Conservation (phyloP, 1,140 invertebrate genomes). For the Pseudomyrmex dendroicus region DNA sequence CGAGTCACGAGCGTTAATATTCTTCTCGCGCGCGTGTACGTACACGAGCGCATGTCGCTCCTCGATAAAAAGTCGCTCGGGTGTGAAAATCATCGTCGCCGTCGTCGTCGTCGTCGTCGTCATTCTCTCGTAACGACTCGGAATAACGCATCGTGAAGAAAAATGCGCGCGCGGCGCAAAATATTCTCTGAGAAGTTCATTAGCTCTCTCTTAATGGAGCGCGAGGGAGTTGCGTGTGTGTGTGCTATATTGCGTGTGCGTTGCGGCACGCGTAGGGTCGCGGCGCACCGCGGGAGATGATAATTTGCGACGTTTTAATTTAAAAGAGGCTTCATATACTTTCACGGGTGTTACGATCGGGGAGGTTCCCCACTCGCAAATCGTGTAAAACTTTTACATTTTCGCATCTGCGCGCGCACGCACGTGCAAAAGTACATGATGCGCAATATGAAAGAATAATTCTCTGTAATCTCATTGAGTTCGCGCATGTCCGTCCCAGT, state of each 20-base stretch:
- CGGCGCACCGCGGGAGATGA: conserved; percentile 51
- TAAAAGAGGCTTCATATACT: conserved; percentile 51
- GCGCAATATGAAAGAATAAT: background rate
- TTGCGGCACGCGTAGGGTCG: conserved; percentile 62
- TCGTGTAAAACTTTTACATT: conserved; percentile 54
- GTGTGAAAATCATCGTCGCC: conserved; percentile 50
- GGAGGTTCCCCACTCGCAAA: conserved; percentile 48
- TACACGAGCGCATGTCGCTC: background rate
- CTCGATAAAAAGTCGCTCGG: conserved; percentile 38
- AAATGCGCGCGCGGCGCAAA: conserved; percentile 34
- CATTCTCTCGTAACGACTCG: conserved; percentile 25
- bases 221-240: conserved; percentile 65
- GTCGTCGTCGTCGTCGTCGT: too few relatives aligned
- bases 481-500: conserved; percentile 24
- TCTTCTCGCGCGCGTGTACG: conserved; percentile 10
- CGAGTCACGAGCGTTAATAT: conserved; percentile 53
- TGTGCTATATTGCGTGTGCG: conserved; percentile 15
- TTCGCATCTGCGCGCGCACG: background rate
- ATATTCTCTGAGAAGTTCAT: conserved; percentile 63
- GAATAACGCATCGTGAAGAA: conserved; percentile 38
- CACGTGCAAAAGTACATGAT: background rate
- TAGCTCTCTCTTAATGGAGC: conserved; percentile 58
- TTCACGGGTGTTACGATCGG: conserved; percentile 60
- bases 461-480: conserved; percentile 19
- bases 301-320: conserved; percentile 67